Evolutionary conservation across 2,113 vertebrate species (phyloP), one percentile per base, ranked within the genome.

Genomic region (Nesoenas mayeri): DNA sequence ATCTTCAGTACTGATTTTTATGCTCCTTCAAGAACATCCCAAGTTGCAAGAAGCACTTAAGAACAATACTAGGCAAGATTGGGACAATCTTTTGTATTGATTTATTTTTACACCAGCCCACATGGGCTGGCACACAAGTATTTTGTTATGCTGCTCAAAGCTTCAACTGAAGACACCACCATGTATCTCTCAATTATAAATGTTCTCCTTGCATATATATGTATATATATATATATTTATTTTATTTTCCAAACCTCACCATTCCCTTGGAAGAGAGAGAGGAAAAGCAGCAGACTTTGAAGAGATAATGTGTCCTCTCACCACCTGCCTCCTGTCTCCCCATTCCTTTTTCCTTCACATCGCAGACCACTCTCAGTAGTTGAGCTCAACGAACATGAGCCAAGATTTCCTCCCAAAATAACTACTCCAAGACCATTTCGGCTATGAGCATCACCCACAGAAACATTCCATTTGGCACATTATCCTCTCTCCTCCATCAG

Each of bases 341-440:
- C 50, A 56, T 56, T 18, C 69, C 64, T 48, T 87, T 80, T 50
- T 71, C 50, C 77, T 85, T 54, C 34, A 65, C 44, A 48, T 66
- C 64, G 20, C 51, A 66, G 36, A 24, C 67, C 42, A 83, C 69
- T 80, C 56, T 83, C 12, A 4, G 36, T 42, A 73, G n/a, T 29
- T 83, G 64, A 80, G 61, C 40, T 77, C 8, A 0, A 64, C 15
- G 24, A 93, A 84, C 0, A 0, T 0, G 7, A 85, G 65, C 77
- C 61, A 92, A 87, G 50, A 60, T 40, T 75, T 70, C 32, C 60
- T 91, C 91, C 48, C 53, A 84, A 81, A 83, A 82, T 89, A 94
- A 79, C 82, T 40, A 42, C 54, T 82, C 70, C 40, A 62, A 50
- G 62, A 75, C 40, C 40, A 42, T 69, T 69, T 26, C 73, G 79